phyloP scores from a whole-genome alignment of 2,113 vertebrate species.

The Taurulus bubalis region DNA sequence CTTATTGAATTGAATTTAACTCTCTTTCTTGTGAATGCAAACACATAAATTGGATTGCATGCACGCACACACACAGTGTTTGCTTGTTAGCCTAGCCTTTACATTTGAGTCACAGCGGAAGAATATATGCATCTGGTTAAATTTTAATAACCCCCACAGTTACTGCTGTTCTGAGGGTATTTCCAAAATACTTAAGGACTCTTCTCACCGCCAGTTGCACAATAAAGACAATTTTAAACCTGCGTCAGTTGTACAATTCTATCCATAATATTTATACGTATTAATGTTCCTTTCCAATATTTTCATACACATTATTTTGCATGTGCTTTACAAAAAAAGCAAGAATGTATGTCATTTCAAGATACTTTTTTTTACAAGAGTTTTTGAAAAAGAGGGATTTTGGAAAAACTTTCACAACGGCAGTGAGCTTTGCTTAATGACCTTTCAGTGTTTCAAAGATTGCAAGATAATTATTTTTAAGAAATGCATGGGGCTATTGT shows the following conservation, averaged over 20 bases:
- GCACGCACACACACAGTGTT: not conserved
- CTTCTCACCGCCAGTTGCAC: not conserved
- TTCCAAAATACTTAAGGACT: not conserved
- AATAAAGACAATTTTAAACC: not conserved
- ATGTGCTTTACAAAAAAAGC: not conserved
- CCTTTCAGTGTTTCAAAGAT: not conserved
- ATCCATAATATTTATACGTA: not conserved
- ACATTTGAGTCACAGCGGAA: not conserved
- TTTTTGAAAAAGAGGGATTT: not conserved
- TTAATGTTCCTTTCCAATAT: not conserved
- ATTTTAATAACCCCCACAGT: not conserved
- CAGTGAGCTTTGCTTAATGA: not conserved
- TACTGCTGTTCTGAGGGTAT: not conserved
- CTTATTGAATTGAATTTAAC: constrained; percentile 3
- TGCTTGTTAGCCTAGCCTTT: not conserved
- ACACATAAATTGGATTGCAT: constrained; percentile 9
- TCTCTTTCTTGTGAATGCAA: constrained; percentile 27
- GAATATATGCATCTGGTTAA: not conserved
- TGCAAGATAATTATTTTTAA: not conserved
- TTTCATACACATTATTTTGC: not conserved
- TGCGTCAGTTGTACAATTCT: not conserved
- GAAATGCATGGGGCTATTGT: not conserved
- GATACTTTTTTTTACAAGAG: too few species aligned
- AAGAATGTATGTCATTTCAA: not conserved
- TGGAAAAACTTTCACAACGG: not conserved